phyloP scores from a whole-genome alignment of 1,140 invertebrate genomes.

The Parasteatoda tepidariorum region DNA sequence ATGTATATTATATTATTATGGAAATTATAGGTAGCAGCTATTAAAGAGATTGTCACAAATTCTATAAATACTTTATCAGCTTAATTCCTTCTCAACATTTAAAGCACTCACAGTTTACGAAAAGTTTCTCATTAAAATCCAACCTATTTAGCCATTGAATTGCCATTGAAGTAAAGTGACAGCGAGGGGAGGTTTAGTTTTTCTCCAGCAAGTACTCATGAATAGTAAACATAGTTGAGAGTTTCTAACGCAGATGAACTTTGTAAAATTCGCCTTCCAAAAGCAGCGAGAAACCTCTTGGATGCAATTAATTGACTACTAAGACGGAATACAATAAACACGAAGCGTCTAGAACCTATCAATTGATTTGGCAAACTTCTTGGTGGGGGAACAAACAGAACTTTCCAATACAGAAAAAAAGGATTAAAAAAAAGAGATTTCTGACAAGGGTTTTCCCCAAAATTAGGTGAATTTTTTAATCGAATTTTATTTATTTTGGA shows the following conservation, averaged over 20 bases:
- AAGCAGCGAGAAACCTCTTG: neutral
- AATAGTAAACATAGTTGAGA: conserved; percentile 48
- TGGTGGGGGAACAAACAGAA: conserved; percentile 20
- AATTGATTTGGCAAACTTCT: conserved; percentile 55
- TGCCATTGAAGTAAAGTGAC: neutral
- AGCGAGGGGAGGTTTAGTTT: neutral
- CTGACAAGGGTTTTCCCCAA: conserved; percentile 11
- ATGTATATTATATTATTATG: no score
- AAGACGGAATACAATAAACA: conserved; percentile 51
- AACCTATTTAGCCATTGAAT: conserved; percentile 48
- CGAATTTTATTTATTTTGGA: conserved; percentile 19
- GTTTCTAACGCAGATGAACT: conserved; percentile 26
- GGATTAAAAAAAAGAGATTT: conserved; percentile 4
- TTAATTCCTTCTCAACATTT: no score
- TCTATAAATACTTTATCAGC: no score
- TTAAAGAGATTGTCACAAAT: no score
- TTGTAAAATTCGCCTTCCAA: conserved; percentile 22
- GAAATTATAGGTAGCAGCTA: no score
- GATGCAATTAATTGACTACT: conserved; percentile 56
- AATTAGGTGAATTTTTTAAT: conserved; percentile 35
- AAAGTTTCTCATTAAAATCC: conserved; percentile 49
- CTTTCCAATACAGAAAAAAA: neutral
- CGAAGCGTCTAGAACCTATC: conserved; percentile 9
- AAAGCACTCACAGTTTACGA: no score
- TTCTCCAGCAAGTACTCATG: conserved; percentile 9